Percentiles rank a stretch among this genome's conserved stretches.
Evolutionary conservation across 1,140 invertebrate species (phyloP).

Genomic region (Drosophila repleta): DNA sequence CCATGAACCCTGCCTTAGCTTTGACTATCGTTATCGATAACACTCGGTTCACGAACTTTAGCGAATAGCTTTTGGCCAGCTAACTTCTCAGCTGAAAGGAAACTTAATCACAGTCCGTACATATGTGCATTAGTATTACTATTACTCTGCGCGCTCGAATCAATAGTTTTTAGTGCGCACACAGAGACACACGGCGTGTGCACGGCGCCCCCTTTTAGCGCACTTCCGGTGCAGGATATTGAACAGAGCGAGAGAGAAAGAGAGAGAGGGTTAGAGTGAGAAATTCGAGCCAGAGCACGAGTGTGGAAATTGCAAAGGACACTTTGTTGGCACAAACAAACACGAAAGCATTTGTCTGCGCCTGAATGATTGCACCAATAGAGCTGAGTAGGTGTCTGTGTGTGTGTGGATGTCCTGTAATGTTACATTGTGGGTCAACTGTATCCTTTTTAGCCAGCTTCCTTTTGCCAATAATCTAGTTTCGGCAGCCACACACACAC

Average conservation of each 20-base stretch:
- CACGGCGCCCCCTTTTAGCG: neutral
- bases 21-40: neutral
- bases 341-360: conserved; percentile 67
- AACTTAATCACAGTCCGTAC: neutral
- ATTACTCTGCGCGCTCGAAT: neutral
- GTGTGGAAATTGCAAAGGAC: conserved; percentile 56
- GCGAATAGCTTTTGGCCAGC: neutral
- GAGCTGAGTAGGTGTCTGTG: neutral
- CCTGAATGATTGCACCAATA: conserved; percentile 61
- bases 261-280: conserved; percentile 1
- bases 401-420: conserved; percentile 5
- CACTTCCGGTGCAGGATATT: conserved; percentile 22
- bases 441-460: conserved; percentile 27
- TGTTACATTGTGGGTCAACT: conserved; percentile 16
- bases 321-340: conserved; percentile 70
- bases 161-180: conserved; percentile 5
- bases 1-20: no score
- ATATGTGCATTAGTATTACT: neutral
- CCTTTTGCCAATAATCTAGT: conserved; percentile 38
- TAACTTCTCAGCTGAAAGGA: neutral
- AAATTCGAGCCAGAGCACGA: conserved; percentile 12
- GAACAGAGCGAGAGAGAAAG: conserved; percentile 14
- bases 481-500: conserved; percentile 27
- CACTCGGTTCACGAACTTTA: neutral
- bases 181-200: no score